Conservation (phyloP, 2,888 invertebrate species). For the Drosophila mulleri region DNA sequence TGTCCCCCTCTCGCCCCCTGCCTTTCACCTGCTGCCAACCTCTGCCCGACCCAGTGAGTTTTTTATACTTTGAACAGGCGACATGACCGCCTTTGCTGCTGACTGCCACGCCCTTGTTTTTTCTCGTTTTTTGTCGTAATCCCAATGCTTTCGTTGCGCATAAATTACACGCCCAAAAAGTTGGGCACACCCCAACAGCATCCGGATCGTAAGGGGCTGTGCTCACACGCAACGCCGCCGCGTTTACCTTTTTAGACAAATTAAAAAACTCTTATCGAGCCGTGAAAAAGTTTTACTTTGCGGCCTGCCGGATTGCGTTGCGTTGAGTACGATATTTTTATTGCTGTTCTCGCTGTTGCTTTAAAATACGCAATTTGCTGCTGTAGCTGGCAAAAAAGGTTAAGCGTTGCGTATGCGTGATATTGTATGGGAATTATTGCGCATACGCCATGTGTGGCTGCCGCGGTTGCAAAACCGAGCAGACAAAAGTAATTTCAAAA, state of each 20-base stretch:
- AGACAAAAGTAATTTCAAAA: constrained; percentile 52
- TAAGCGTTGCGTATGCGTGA: constrained; percentile 64
- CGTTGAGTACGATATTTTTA: constrained; percentile 52
- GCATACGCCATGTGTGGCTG: constrained; percentile 48
- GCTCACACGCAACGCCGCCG: constrained; percentile 9
- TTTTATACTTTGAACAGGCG: constrained; percentile 35
- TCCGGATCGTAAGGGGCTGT: neutral
- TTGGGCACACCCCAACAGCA: constrained; percentile 27
- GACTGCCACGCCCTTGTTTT: constrained; percentile 49
- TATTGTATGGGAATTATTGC: constrained; percentile 67
- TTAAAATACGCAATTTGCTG: constrained; percentile 67
- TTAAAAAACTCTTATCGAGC: constrained; percentile 79
- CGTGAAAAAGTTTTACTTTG: constrained; percentile 68
- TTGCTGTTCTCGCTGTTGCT: constrained; percentile 48
- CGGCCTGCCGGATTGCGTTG: constrained; percentile 57
- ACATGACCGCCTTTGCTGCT: constrained; percentile 38
- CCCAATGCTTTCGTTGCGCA: constrained; percentile 78
- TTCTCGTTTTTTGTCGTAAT: constrained; percentile 51
- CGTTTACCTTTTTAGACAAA: constrained; percentile 71
- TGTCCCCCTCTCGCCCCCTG: neutral
- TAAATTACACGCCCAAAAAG: constrained; percentile 76
- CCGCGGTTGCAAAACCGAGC: constrained; percentile 9
- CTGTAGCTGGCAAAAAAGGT: constrained; percentile 37
- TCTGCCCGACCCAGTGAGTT: neutral
- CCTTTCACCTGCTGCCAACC: neutral